Conservation (phyloP, 1,140 invertebrate species). For the Drosophila orena region DNA sequence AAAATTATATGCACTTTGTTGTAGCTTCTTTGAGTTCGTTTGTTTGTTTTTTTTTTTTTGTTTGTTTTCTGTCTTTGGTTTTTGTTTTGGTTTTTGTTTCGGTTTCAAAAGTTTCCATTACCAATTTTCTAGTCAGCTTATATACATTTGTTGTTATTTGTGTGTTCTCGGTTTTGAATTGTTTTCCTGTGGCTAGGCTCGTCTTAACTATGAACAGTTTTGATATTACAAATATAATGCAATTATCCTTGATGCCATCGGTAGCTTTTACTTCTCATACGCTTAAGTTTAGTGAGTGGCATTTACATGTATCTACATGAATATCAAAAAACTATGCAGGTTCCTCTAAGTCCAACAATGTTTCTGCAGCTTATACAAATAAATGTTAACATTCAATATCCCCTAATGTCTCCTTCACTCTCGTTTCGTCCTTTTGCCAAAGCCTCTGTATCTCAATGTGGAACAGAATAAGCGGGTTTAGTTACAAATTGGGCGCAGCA, state of each 20-base stretch:
- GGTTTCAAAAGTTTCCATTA: slow-evolving; percentile 22
- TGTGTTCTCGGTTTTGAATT: slow-evolving; percentile 13
- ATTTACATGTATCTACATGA: slow-evolving; percentile 67
- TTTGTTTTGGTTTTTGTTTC: slow-evolving; percentile 11
- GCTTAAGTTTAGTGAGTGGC: slow-evolving; percentile 57
- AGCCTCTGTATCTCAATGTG: slow-evolving; percentile 52
- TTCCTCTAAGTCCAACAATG: slow-evolving; percentile 60
- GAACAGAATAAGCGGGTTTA: slow-evolving; percentile 44
- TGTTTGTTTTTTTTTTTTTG: slow-evolving; percentile 1
- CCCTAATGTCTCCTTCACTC: slow-evolving; percentile 20
- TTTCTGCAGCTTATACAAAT: slow-evolving; percentile 58
- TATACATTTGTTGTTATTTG: slow-evolving; percentile 56
- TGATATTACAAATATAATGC: slow-evolving; percentile 72
- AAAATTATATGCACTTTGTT: slow-evolving; percentile 70
- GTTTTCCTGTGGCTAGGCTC: slow-evolving; percentile 30
- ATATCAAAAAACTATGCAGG: slow-evolving; percentile 69
- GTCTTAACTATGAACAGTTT: slow-evolving; percentile 79
- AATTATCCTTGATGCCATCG: slow-evolving; percentile 51
- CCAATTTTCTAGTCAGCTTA: slow-evolving; percentile 54
- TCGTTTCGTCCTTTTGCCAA: slow-evolving; percentile 9
- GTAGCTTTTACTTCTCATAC: slow-evolving; percentile 17
- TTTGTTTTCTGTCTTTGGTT: background rate
- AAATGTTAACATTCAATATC: slow-evolving; percentile 77
- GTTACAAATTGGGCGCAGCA: slow-evolving; percentile 47
- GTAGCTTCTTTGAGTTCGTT: slow-evolving; percentile 30